Base-by-base conservation (phyloP, 2,888 invertebrate species). In the Caenorhabditis uteleia region DNA sequence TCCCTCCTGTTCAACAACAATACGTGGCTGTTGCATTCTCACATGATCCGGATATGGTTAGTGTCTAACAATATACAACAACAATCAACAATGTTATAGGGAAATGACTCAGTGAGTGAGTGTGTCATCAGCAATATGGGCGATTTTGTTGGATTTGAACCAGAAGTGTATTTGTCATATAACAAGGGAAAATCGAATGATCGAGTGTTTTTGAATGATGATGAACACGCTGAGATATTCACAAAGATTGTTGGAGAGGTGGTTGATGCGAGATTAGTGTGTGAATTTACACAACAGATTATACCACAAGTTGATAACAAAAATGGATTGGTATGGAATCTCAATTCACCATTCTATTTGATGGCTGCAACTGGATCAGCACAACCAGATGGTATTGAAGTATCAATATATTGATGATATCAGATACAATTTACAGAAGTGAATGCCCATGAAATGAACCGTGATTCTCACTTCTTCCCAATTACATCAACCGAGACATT, bases 331-430 rank as follows among this genome's bases (percentile, higher is more conserved):
- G 66, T 81, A 26, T 77, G 75, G 75, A 68, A 71, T 54, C 47
- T 80, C 33, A 74, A 80, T 51, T 44, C 60, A 23, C 68, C 72
- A 7, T 80, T 70, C 48, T 81, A 64, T 60, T 54, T 80, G 34
- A 71, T 80, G 65, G 80, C 77, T 12, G 80, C 80, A 2, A 80
- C 80, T 20, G 80, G 80, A 43, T 66, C 72, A 2, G 76, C 78
- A 40, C 80, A 81, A 45, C 79, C 80, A 3, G 79, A 79, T 65
- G 79, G 79, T 80, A 42, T 43, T 69, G 45, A 27, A 27, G 26
- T 16, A 48, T 7, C 21, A 26, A 40, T 12, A 14, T 20, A 20
- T 38, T 44, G 45, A 51, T 38, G 23, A 8, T 20, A 34, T n/a
- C 12, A n/a, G 29, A 26, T 6, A 14, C 20, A 14, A 12, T 55